A percentile compares a stretch with the other conserved stretches of the same genome.
phyloP scores from a whole-genome alignment of 1,140 invertebrate species.

The Zaprionus tsacasi region DNA sequence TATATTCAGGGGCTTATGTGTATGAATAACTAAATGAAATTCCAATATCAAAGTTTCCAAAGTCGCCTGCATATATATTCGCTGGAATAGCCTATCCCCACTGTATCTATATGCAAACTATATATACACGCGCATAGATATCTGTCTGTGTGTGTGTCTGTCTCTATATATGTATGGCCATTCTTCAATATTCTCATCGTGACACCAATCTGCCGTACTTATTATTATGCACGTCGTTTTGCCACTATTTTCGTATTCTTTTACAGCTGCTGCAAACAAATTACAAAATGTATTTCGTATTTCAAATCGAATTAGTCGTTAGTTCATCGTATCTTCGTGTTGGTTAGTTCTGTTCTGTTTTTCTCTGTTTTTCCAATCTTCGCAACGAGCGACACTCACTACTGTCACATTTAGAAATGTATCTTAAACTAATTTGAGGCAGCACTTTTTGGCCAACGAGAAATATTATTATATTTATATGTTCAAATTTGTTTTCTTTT shows the following conservation, averaged over 20 bases:
- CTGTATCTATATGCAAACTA: not conserved
- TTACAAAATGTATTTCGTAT: conserved; percentile 44
- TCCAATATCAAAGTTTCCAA: conserved; percentile 9
- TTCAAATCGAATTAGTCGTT: conserved; percentile 9
- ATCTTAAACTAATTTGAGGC: conserved; percentile 80
- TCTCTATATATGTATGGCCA: not conserved
- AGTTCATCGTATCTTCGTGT: not conserved
- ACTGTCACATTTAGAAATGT: conserved; percentile 80
- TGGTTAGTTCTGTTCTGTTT: conserved; percentile 17
- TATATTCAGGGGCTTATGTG: conserved; percentile 2
- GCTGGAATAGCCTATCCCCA: conserved; percentile 1
- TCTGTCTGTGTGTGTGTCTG: conserved; percentile 9
- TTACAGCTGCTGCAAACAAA: conserved; percentile 65
- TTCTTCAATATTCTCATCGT: conserved; percentile 9
- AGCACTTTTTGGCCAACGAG: conserved; percentile 61
- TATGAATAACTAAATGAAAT: conserved; percentile 8
- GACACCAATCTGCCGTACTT: conserved; percentile 41
- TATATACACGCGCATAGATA: not conserved
- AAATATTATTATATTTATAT: conserved; percentile 61
- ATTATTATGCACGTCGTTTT: conserved; percentile 28
- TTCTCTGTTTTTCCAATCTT: conserved; percentile 60
- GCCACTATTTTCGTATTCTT: conserved; percentile 6
- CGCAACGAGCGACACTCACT: conserved; percentile 64
- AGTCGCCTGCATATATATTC: conserved; percentile 8
- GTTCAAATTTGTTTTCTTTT: conserved; percentile 40